phyloP scores from a whole-genome alignment of 2,888 invertebrate genomes.

The Orthonevra nobilis region DNA sequence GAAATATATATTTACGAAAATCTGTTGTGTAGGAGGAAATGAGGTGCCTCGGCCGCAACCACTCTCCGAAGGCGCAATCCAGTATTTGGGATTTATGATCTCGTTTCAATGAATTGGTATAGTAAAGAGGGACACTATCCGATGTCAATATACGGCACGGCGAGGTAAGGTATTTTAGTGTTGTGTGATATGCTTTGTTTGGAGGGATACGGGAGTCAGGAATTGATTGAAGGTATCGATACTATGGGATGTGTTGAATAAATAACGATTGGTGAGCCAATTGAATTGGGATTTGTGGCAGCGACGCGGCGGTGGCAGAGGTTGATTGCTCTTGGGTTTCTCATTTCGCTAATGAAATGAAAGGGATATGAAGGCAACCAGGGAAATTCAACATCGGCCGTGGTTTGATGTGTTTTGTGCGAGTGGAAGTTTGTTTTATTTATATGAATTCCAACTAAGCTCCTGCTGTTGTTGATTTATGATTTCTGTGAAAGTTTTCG shows the following conservation, averaged over 20 bases:
- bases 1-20: conserved; percentile 29
- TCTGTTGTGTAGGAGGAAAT: too few species aligned
- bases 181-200: conserved; percentile 54
- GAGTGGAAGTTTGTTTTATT: too few species aligned
- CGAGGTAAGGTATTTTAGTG: too few species aligned
- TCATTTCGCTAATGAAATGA: conserved; percentile 59
- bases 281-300: conserved; percentile 65
- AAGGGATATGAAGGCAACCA: not conserved
- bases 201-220: conserved; percentile 28
- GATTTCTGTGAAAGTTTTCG: too few species aligned
- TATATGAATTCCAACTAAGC: too few species aligned
- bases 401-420: too few species aligned
- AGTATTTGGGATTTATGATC: conserved; percentile 57
- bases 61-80: conserved; percentile 15
- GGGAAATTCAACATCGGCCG: too few species aligned
- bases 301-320: not conserved
- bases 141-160: conserved; percentile 16
- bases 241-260: conserved; percentile 56
- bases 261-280: conserved; percentile 61
- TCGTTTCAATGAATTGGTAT: conserved; percentile 58
- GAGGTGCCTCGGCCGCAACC: too few species aligned
- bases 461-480: too few species aligned
- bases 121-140: conserved; percentile 41
- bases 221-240: conserved; percentile 66
- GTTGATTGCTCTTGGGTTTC: conserved; percentile 45